Conservation (phyloP, 2,113 vertebrate genomes). For the Sisor rabdophorus region DNA sequence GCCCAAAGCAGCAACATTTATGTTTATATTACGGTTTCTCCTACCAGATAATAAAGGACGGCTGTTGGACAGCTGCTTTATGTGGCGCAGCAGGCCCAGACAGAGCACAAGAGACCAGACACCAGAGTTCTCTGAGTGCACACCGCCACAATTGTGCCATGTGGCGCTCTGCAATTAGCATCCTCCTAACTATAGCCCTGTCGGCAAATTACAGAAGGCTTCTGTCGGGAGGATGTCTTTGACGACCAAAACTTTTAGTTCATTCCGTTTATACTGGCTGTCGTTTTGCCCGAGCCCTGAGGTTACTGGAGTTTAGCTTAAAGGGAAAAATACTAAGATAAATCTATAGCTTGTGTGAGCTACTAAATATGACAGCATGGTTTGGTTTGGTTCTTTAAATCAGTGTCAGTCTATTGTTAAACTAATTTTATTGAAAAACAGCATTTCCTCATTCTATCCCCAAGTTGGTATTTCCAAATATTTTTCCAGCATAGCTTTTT, state of each 20-base stretch:
- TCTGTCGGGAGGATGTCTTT: constrained; percentile 56
- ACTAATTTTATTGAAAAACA: background rate
- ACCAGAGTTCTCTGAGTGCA: constrained; percentile 61
- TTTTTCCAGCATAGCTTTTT: constrained; percentile 9
- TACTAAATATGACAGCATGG: constrained; percentile 48
- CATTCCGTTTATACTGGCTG: constrained; percentile 17
- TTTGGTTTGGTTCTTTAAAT: background rate
- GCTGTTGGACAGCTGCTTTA: constrained; percentile 17
- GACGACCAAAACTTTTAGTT: constrained; percentile 50
- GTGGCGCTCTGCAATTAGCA: constrained; percentile 70
- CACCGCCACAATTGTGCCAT: constrained; percentile 56
- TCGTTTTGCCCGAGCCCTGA: constrained; percentile 37
- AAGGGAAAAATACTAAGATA: constrained; percentile 29
- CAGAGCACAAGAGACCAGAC: constrained; percentile 23
- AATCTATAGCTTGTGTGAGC: constrained; percentile 27
- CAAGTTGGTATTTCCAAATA: background rate
- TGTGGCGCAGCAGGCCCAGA: constrained; percentile 18
- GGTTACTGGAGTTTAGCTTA: constrained; percentile 37
- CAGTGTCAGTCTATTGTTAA: background rate
- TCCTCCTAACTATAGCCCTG: constrained; percentile 67
- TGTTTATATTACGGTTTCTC: background rate
- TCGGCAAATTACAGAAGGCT: constrained; percentile 70
- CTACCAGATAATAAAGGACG: constrained; percentile 25
- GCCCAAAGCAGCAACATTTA: constrained; percentile 29
- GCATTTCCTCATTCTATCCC: background rate